Base-by-base conservation (phyloP, 2,888 invertebrate species). In the Drosophila testacea region DNA sequence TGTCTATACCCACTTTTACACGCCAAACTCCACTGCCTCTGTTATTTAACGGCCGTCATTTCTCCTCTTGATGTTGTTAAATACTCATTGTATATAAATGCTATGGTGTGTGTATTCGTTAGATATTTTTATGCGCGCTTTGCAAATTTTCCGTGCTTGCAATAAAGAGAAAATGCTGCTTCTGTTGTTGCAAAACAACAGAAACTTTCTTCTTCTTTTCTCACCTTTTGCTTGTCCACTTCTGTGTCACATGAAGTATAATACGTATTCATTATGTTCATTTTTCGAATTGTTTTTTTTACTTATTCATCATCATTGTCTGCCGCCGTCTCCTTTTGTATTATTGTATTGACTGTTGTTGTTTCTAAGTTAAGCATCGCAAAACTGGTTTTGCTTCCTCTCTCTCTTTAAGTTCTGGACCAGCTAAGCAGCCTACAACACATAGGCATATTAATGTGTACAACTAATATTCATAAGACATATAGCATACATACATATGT, bases 91-190 rank as follows among this genome's bases (percentile, higher is more conserved):
- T 10, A 57, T 39, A 36, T 36, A 6, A 13, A n/a, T 36, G 7
- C 48, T 7, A 50, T 9, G 16, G 4, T 36, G 5, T 47, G 39
- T 55, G 30, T 61, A 7, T 64, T 30, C 50, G 64, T 54, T 75
- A 44, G 70, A 55, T 74, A 60, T 69, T 59, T 63, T 69, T 69
- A 69, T 79, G 61, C 59, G 59, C 51, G 73, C 62, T 57, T 75
- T 61, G 78, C 63, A 44, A 69, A 80, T 77, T 83, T 83, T 55
- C 62, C 62, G 51, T 77, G 65, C 64, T 69, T 69, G 69, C 60
- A 61, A 77, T 69, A 82, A 66, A 85, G 73, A 73, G 69, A 80
- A 81, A 85, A 76, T 77, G 66, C 36, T 64, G 81, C 50, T 65
- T 13, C 34, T 69, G 51, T 22, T 61, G 61, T 66, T 76, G 77